Evolutionary conservation across 2,113 vertebrate species (phyloP).

Genomic region (Petroica traversi): DNA sequence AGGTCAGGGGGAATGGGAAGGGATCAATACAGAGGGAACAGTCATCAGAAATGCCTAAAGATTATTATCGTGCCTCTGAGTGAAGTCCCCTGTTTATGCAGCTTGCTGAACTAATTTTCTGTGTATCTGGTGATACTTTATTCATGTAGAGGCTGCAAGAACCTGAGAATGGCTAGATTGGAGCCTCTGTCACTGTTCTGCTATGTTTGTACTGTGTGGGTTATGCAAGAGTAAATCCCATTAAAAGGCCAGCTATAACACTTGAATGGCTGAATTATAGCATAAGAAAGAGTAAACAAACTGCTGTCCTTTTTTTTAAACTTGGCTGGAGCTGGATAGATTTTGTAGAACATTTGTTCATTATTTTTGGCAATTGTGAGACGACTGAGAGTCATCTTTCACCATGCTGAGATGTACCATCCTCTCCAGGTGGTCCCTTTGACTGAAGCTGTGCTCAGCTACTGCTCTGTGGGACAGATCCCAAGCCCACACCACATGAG

Average conservation of each 20-base stretch:
- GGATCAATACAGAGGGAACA: not conserved
- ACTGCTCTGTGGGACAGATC: not conserved
- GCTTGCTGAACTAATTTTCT: not conserved
- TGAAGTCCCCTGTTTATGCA: not conserved
- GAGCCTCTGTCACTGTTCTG: not conserved
- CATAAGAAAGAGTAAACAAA: not conserved
- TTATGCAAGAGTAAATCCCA: not conserved
- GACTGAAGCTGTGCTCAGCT: not conserved
- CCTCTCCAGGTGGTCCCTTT: not conserved
- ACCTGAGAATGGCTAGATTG: not conserved
- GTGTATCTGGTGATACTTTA: not conserved
- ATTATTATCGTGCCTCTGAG: not conserved
- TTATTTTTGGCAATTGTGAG: conserved; percentile 24
- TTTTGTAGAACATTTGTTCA: not conserved
- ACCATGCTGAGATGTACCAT: not conserved
- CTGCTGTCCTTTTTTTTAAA: not conserved
- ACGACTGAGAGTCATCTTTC: not conserved
- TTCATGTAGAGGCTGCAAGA: not conserved
- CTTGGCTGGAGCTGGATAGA: not conserved
- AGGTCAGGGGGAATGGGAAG: not conserved
- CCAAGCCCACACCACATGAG: not conserved
- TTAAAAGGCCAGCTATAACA: not conserved
- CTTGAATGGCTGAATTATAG: not conserved
- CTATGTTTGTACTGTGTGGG: not conserved
- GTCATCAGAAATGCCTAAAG: not conserved